Conservation (phyloP, 1,140 invertebrate species). For the Agrilus planipennis region DNA sequence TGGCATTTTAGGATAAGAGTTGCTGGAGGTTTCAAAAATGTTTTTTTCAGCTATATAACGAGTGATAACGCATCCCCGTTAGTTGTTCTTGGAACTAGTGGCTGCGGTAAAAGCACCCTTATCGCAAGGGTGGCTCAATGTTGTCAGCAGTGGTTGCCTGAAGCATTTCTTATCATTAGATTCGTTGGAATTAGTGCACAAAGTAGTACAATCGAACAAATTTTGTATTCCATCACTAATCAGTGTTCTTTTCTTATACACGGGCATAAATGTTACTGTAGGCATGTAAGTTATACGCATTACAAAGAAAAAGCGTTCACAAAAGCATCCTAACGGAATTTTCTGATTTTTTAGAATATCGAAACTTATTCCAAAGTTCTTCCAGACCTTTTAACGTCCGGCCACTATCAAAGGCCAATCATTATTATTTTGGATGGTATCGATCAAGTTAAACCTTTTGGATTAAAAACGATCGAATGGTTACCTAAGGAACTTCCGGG, state of each 20-base stretch:
- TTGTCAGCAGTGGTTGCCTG: constrained; percentile 53
- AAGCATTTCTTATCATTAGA: constrained; percentile 46
- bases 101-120: constrained; percentile 70
- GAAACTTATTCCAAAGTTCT: constrained; percentile 39
- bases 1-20: no score
- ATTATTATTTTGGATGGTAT: constrained; percentile 61
- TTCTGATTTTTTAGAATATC: constrained; percentile 35
- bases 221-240: constrained; percentile 52
- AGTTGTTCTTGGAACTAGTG: constrained; percentile 61
- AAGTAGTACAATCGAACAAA: constrained; percentile 50
- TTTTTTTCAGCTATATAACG: constrained; percentile 48
- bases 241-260: constrained; percentile 51
- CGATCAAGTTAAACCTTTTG: constrained; percentile 46
- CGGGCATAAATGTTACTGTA: constrained; percentile 44
- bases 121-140: constrained; percentile 55
- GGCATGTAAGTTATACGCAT: constrained; percentile 41
- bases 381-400: constrained; percentile 38
- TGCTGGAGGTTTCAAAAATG: constrained; percentile 1
- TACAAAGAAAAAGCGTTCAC: background rate
- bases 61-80: constrained; percentile 49
- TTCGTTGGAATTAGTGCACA: constrained; percentile 54
- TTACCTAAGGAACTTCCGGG: constrained; percentile 52
- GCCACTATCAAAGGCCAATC: constrained; percentile 42
- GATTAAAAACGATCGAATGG: constrained; percentile 47
- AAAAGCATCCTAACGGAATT: background rate